Evolutionary conservation across 2,888 invertebrate genomes (phyloP).

Genomic region (Dasypolia templi): DNA sequence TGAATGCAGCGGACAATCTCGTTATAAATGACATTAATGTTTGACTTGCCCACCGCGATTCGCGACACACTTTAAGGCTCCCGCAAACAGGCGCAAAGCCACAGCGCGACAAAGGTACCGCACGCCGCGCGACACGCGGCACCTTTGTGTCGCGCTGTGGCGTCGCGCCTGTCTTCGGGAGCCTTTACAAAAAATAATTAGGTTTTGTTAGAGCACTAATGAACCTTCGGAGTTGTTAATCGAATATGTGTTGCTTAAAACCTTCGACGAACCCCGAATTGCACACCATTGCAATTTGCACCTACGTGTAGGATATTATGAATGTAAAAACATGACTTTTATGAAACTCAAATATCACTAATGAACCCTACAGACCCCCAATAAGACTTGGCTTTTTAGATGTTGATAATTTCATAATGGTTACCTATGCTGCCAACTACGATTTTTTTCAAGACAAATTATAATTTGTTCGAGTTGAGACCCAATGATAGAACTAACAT

Average conservation of each 20-base stretch:
- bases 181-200: neutral
- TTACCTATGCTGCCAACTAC: too few relatives aligned
- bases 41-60: slow-evolving; percentile 14
- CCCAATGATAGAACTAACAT: too few relatives aligned
- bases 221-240: neutral
- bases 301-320: neutral
- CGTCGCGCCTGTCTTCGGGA: too few relatives aligned
- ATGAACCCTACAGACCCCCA: neutral
- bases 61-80: slow-evolving; percentile 13
- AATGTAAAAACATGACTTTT: neutral
- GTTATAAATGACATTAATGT: slow-evolving; percentile 18
- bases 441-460: too few relatives aligned
- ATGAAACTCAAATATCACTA: neutral
- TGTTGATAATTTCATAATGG: too few relatives aligned
- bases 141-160: too few relatives aligned
- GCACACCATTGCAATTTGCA: too few relatives aligned
- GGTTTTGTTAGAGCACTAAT: neutral
- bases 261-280: neutral
- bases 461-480: too few relatives aligned
- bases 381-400: neutral
- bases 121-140: too few relatives aligned
- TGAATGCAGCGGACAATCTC: slow-evolving; percentile 31
- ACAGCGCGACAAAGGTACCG: too few relatives aligned
- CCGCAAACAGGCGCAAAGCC: too few relatives aligned
- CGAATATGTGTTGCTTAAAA: neutral